Evolutionary conservation across 2,113 vertebrate genomes (phyloP).

Genomic region (Mixornis gularis): DNA sequence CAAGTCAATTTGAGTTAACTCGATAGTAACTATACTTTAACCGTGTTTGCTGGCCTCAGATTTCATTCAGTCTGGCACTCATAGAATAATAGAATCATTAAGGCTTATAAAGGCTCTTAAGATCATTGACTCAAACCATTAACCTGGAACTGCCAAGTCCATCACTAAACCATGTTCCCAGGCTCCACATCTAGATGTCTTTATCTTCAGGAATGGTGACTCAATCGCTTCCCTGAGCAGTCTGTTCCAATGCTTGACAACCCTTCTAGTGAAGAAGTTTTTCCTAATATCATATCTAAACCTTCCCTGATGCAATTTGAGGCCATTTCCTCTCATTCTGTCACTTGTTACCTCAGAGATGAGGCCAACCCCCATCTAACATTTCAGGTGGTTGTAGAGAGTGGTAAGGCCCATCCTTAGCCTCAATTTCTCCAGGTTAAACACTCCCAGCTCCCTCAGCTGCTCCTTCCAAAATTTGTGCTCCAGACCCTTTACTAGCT

Average conservation of each 20-base stretch:
- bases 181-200: neutral
- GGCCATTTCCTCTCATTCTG: neutral
- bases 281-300: neutral
- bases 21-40: neutral
- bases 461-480: neutral
- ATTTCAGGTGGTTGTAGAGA: neutral
- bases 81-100: neutral
- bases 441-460: neutral
- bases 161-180: neutral
- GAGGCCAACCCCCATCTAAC: neutral
- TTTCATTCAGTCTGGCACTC: neutral
- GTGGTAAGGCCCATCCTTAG: neutral
- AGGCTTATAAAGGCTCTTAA: neutral
- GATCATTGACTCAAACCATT: neutral
- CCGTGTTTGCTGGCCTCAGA: neutral
- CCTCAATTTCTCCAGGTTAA: neutral
- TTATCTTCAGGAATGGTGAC: neutral
- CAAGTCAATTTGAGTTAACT: neutral
- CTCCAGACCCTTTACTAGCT: neutral
- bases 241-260: neutral
- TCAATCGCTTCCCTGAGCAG: neutral
- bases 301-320: neutral
- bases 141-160: neutral
- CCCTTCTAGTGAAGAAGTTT: neutral
- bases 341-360: neutral